Evolutionary conservation across 2,888 invertebrate species (phyloP), one percentile per base, ranked within the genome.

Genomic region (Troides oblongomaculatus): DNA sequence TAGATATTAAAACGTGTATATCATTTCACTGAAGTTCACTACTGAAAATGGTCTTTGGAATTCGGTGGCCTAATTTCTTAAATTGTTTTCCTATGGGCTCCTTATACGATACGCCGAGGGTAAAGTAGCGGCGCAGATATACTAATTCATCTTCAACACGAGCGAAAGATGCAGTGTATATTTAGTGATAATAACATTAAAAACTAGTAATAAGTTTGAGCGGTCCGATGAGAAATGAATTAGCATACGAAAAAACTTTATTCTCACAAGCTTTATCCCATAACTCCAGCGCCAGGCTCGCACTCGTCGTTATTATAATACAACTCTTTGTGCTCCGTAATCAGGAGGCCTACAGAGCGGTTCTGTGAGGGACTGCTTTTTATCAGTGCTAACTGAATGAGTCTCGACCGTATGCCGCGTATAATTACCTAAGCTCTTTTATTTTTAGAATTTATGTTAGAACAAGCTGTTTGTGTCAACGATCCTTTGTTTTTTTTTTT

Each of bases 391-490:
- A 53, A 65, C 69, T 65, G 69, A 65, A 65, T 69, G 62, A 65
- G 62, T 62, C 69, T 62, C 50, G 21, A 62, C 69, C 69, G 69
- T 65, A 69, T 60, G 69, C 62, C 57, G 61, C 43, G 57, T 69
- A 36, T 69, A 69, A 69, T 69, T 69, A 69, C 69, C 62, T 65
- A 65, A 69, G 69, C 69, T 62, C 50, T 58, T 62, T 62, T 69
- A 64, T 61, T 69, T 65, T 60, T 69, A 65, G 64, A 61, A 69
- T 65, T 62, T 62, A 69, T 62, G 50, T 62, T 69, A 69, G 62
- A 69, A 57, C 39, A 53, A 53, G 63, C 36, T 60, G 39, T 68
- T 50, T 59, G 50, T 39, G 53, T 56, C 60, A 64, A 61, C 61
- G 39, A 43, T 17, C 12, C 18, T 59, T 68, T 46, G 50, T 50